Base-by-base conservation (phyloP, 2,888 invertebrate species). In the Embidobia sp. region DNA sequence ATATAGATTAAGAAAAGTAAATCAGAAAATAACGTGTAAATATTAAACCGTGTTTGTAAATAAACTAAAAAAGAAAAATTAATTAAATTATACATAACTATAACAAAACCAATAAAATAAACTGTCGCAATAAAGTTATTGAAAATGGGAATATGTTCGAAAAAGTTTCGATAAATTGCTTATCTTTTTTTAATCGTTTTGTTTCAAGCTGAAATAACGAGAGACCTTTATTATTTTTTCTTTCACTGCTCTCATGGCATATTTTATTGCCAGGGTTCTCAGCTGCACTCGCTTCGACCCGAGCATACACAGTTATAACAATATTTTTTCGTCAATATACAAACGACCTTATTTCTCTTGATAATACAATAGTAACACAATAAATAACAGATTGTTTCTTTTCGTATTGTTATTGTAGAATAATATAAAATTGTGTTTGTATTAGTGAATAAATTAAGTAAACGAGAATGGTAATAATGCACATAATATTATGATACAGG, bases 361-460 rank as follows among this genome's bases (percentile, higher is more conserved):
- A 67, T 77, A 80, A 78, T 83, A 83, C 80, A 82, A 82, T 82
- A 55, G 64, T 77, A 84, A 85, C 84, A 83, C 85, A 86, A 85
- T 87, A 85, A 85, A 86, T 85, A 86, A 85, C 83, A 79, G 72
- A 78, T 78, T 80, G 55, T 80, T 78, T 77, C 73, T 66, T 79
- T 11, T 37, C 16, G 44, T 51, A 27, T 75, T 80, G 79, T 84
- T 79, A 81, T 80, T 75, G 73, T 81, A 79, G 78, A 81, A 79
- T 81, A 85, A 87, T 86, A 86, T 82, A 87, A 86, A 87, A 85
- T 80, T 77, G 83, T 82, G 31, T 80, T 80, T 84, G 81, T 59
- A 81, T 85, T 84, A 84, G 83, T 85, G 80, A 87, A 87, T 87
- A 87, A 87, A 87, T 87, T 86, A 87, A 87, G 85, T 85, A 86